Evolutionary conservation across 2,113 vertebrate genomes (phyloP).

Genomic region (Serinus canaria): DNA sequence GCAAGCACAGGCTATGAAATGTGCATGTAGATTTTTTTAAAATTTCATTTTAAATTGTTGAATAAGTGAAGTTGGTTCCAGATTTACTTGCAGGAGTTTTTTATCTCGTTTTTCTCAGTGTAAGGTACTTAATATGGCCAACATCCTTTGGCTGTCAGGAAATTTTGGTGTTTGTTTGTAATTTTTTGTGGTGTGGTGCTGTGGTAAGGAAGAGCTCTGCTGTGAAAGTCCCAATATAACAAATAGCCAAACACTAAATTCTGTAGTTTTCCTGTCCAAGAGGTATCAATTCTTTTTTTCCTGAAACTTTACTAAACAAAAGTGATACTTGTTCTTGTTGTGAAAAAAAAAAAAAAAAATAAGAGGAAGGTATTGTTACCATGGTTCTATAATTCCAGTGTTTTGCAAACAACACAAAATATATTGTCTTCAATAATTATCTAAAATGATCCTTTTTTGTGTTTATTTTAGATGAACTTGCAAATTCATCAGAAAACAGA

Average conservation of each 20-base stretch:
- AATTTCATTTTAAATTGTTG: not conserved
- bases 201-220: not conserved
- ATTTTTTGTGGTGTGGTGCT: not conserved
- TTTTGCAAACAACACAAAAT: not conserved
- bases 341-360: not conserved
- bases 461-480: constrained; percentile 81
- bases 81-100: not conserved
- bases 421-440: not conserved
- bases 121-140: not conserved
- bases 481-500: constrained; percentile 88
- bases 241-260: not conserved
- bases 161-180: not conserved
- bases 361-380: not conserved
- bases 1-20: not conserved
- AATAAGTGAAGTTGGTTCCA: not conserved
- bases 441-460: not conserved
- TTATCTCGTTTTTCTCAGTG: not conserved
- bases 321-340: not conserved
- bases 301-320: not conserved
- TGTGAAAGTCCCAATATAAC: not conserved
- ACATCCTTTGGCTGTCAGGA: not conserved
- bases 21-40: too few relatives aligned
- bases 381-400: not conserved
- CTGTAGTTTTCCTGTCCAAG: not conserved
- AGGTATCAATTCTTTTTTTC: not conserved